Evolutionary conservation across 1,140 invertebrate species (phyloP), one percentile per base, ranked within the genome.

Genomic region (Pinna nobilis): DNA sequence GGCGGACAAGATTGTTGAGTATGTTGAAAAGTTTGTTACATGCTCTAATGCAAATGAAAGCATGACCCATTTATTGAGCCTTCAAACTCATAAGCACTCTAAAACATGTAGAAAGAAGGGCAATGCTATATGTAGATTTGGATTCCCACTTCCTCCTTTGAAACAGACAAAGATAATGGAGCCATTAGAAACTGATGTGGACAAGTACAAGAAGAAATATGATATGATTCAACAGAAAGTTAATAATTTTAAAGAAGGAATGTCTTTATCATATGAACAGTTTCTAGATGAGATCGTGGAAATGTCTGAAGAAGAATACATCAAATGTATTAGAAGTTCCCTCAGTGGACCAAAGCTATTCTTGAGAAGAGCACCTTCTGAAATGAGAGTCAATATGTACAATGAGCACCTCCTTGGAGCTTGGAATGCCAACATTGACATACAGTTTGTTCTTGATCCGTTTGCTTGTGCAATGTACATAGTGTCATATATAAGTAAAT

Each of bases 31-130:
- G 11, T 33, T 66, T 55, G 18, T 73, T 15, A 64, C 35, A 44
- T 51, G 55, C 65, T 35, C 15, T 6, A 63, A 68, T 9, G 50
- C 71, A 35, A 49, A 13, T 49, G 47, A 65, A 23, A 35, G 28
- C 20, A 74, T 25, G 7, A 9, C 9, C 35, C 59, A 68, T 7
- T 69, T 75, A 18, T 20, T 78, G 15, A 53, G 66, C 32, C 55
- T 70, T 20, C 78, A 78, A 65, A 50, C 66, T 2, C 75, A 80
- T 39, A 73, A 57, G 51, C 76, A 81, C 59, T 72, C 79, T 11
- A 64, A 73, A 33, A 69, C 76, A 44, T 81, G 79, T 63, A 73
- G 60, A 57, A 81, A 81, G 32, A 73, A 73, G 51, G 57, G 68
- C 32, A 61, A 74, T 44, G 32, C 47, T 23, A 30, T 60, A 18